Conservation (phyloP, 2,888 invertebrate genomes). For the Sturmia bella region DNA sequence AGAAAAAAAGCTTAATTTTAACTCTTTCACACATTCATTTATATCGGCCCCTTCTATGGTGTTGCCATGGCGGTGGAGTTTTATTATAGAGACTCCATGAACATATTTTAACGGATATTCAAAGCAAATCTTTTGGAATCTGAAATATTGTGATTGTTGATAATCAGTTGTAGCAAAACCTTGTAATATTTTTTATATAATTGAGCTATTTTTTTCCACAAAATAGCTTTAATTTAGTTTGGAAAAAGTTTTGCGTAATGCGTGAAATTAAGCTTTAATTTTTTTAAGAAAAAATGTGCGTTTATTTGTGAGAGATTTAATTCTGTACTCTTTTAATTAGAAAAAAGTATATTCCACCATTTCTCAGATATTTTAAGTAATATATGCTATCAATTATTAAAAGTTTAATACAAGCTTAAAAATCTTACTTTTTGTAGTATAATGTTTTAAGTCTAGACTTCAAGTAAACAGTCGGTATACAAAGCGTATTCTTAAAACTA, state of each 20-base stretch:
- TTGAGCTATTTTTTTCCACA: slow-evolving; percentile 3
- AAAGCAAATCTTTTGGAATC: slow-evolving; percentile 64
- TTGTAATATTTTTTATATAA: slow-evolving; percentile 44
- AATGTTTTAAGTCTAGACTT: too few species aligned
- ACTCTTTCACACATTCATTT: slow-evolving; percentile 47
- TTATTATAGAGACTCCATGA: slow-evolving; percentile 15
- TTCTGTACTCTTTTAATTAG: too few species aligned
- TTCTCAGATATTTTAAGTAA: too few species aligned
- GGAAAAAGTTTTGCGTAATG: neutral
- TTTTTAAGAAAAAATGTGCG: slow-evolving; percentile 16
- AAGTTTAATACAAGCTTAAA: too few species aligned
- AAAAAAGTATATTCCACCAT: too few species aligned
- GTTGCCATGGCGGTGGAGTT: neutral
- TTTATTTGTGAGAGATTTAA: too few species aligned
- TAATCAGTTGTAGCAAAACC: slow-evolving; percentile 26
- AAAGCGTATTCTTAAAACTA: too few species aligned
- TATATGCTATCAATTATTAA: too few species aligned
- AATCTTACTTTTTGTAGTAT: too few species aligned
- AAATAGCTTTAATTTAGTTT: neutral
- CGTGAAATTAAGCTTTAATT: slow-evolving; percentile 22
- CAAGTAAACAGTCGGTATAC: too few species aligned
- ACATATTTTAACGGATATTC: slow-evolving; percentile 44
- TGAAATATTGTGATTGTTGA: slow-evolving; percentile 65
- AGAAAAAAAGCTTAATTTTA: slow-evolving; percentile 53
- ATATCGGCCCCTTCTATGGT: slow-evolving; percentile 13